Evolutionary conservation across 2,888 invertebrate genomes (phyloP), one percentile per base, ranked within the genome.

Genomic region (Agrotis ipsilon): DNA sequence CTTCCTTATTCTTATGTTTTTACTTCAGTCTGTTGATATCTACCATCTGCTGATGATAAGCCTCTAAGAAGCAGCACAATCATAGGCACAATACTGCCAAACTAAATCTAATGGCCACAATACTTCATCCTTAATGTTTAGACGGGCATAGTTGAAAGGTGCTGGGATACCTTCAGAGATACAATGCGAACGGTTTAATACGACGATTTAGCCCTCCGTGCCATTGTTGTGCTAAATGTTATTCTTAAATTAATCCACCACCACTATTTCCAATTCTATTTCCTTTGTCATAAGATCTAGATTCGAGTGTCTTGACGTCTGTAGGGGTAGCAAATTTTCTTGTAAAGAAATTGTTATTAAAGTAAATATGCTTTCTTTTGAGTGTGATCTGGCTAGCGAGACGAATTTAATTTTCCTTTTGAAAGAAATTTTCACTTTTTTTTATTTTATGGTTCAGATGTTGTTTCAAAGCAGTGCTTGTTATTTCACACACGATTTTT

Each of bases 131-230:
- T 51, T 86, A 82, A 59, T 85, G 81, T 69, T 80, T 82, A 86
- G 86, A 80, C 82, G 84, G 80, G 83, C 87, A 84, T 80, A 84
- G 87, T 88, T 88, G 90, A 91, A 92, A 94, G 94, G 94, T 94
- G 92, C 89, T 86, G 87, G 92, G 93, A 91, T 93, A 94, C 94
- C 94, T 94, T 92, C 87, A 89, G 78, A 86, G 87, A 90, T 83
- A 91, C 93, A 94, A 94, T 92, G 81, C 90, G 85, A 86, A 85
- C 82, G 90, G 88, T 94, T 94, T 93, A 93, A 92, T 94, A 93
- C 91, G 87, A 87, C 90, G 91, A 91, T 91, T 92, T 92, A 91
- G 90, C 91, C 91, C 89, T 88, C 91, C 87, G 84, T 85, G 76
- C 84, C 72, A 89, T 88, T 91, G 84, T 84, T 83, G 82, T 82